phyloP scores from a whole-genome alignment of 1,140 invertebrate genomes.

The Apis mellifera region Amel_HAv3.1 CM009935.2:5933501-5934000 shows the following conservation, averaged over 20 bases:
- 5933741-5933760: conserved; percentile 61
- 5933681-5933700: conserved; percentile 59
- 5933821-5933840: neutral
- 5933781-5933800: neutral
- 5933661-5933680: conserved; percentile 68
- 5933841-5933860: conserved; percentile 41
- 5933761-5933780: conserved; percentile 63
- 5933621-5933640: neutral
- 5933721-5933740: conserved; percentile 51
- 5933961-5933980: conserved; percentile 66
- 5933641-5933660: conserved; percentile 23
- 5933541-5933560: conserved; percentile 69
- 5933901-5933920: conserved; percentile 52
- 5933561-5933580: conserved; percentile 24
- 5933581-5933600: neutral
- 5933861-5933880: conserved; percentile 64
- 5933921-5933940: conserved; percentile 45
- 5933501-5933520: conserved; percentile 56
- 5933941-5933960: conserved; percentile 60
- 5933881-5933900: conserved; percentile 53
- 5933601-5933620: neutral
- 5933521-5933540: conserved; percentile 63
- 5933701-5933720: conserved; percentile 21
- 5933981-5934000: conserved; percentile 59
- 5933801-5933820: neutral